Evolutionary conservation across 1,140 invertebrate genomes (phyloP), one percentile per base, ranked within the genome.

Genomic region (Gryllus bimaculatus): DNA sequence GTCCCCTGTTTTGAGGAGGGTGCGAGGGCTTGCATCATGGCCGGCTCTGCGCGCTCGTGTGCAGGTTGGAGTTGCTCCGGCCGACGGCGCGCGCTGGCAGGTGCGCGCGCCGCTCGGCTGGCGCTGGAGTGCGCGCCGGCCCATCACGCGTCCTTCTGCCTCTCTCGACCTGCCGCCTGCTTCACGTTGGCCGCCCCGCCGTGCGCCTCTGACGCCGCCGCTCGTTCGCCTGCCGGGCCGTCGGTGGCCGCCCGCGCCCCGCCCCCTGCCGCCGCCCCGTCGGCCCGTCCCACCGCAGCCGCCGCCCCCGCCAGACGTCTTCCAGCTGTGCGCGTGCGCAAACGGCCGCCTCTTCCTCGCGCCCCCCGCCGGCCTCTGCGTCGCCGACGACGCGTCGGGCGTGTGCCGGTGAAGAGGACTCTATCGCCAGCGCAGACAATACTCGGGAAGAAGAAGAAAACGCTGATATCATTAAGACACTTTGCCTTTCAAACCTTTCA

Each of bases 271-370:
- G 2, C 54, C 18, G 54, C 54, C 54, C 54, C 10, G 0, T 0
- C 10, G 18, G 54, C 54, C 54, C 18, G 2, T 3, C 10, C 2
- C 73, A 91, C 90, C 49, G 18, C 18, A 1, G 10, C 54, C 18
- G 10, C 54, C 2, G 18, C 26, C 10, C 10, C 20, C 54, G 84
- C 48, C 92, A 81, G 89, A 92, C 81, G 90, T 95, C 79, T 95
- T 93, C 85, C 95, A 97, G 85, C 85, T 98, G 77, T 98, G 96
- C 86, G 92, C 93, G 81, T 98, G 96, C 85, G 91, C 91, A 26
- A 95, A 93, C 82, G 96, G 96, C 8, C 93, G 94, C 83, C 88
- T 98, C 47, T 98, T 98, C 84, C 87, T 97, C 48, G 94, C 95
- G 0, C 90, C 91, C n/a, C 89, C 95, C 0, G 92, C 95, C 81